Conservation (phyloP, 2,797 vertebrate genomes). For the Echiichthys vipera region DNA sequence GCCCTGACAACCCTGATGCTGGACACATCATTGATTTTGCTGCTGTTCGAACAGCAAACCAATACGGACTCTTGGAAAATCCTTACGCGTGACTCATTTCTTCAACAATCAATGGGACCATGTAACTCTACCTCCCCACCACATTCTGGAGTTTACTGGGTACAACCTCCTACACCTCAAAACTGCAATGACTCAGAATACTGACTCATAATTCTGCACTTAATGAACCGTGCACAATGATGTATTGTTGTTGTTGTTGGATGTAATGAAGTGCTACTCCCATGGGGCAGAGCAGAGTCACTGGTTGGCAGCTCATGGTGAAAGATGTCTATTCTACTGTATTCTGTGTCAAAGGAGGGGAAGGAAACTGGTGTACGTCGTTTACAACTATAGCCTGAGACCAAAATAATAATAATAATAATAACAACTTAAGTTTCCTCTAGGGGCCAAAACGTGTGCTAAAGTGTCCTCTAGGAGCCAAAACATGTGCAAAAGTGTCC, state of each 20-base stretch:
- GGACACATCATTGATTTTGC: not conserved
- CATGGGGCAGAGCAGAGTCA: conserved; percentile 18
- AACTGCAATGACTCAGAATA: not conserved
- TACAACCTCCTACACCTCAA: not conserved
- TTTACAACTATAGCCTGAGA: too few relatives aligned
- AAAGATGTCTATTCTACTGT: too few relatives aligned
- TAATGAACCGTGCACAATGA: not conserved
- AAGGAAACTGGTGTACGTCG: too few relatives aligned
- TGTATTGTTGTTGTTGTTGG: not conserved
- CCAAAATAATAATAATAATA: too few relatives aligned
- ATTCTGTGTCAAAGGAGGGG: too few relatives aligned
- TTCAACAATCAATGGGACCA: not conserved
- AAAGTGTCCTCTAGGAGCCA: too few relatives aligned
- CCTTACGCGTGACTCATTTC: not conserved
- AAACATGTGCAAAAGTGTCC: too few relatives aligned
- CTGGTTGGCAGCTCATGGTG: conserved; percentile 27
- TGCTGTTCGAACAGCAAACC: not conserved
- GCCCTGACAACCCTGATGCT: not conserved
- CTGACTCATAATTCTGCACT: not conserved
- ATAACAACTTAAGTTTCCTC: too few relatives aligned
- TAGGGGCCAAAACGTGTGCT: too few relatives aligned
- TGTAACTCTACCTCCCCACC: not conserved
- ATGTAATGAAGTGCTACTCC: conserved; percentile 13
- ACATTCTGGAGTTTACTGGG: not conserved
- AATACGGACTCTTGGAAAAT: not conserved